Evolutionary conservation across 2,888 invertebrate species (phyloP).

Genomic region (Spodoptera littoralis): DNA sequence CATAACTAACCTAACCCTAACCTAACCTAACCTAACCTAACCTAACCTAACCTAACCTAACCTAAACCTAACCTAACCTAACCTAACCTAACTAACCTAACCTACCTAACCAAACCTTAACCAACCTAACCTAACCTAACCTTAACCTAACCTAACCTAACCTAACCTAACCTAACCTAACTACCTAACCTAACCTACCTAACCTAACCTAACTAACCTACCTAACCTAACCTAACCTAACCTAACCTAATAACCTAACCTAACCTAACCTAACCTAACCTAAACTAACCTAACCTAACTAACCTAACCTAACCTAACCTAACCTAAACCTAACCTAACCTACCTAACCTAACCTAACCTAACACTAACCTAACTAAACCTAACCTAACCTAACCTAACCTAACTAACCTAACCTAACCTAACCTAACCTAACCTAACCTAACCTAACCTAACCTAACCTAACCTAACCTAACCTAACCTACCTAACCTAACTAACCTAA

Average conservation of each 20-base stretch:
- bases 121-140: too few relatives aligned
- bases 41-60: conserved; percentile 25
- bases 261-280: too few relatives aligned
- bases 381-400: conserved; percentile 28
- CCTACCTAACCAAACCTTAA: too few relatives aligned
- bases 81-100: conserved; percentile 49
- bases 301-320: conserved; percentile 45
- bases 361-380: conserved; percentile 31
- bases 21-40: conserved; percentile 4
- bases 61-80: conserved; percentile 36
- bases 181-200: too few relatives aligned
- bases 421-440: conserved; percentile 28
- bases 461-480: conserved; percentile 16
- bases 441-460: conserved; percentile 20
- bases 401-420: conserved; percentile 35
- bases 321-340: conserved; percentile 42
- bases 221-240: conserved; percentile 46
- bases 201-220: too few relatives aligned
- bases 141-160: too few relatives aligned
- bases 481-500: conserved; percentile 30
- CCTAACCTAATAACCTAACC: too few relatives aligned
- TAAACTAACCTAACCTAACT: too few relatives aligned
- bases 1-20: conserved; percentile 3
- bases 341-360: conserved; percentile 42
- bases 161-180: conserved; percentile 23